A percentile compares a stretch with the other conserved stretches of the same genome.
phyloP scores from a whole-genome alignment of 2,888 invertebrate genomes.

The Cenopis cana region DNA sequence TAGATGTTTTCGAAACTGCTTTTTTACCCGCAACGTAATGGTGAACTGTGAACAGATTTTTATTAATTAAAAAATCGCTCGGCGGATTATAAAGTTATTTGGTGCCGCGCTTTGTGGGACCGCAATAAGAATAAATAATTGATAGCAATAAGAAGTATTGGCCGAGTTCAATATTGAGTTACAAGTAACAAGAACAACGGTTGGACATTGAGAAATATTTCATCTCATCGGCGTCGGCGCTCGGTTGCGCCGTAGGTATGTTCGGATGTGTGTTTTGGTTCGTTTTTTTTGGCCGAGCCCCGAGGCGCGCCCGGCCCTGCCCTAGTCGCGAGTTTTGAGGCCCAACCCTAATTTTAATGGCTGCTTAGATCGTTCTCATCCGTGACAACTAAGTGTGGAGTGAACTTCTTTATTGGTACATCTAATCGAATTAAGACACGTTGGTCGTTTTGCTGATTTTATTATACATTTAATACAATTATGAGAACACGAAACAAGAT shows the following conservation, averaged over 20 bases:
- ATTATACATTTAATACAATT: not conserved
- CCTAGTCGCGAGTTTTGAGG: conserved; percentile 76
- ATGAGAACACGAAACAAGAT: not conserved
- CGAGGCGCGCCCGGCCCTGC: conserved; percentile 77
- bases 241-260: conserved; percentile 72
- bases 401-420: conserved; percentile 49
- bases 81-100: conserved; percentile 45
- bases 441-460: not conserved
- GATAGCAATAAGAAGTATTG: conserved; percentile 58
- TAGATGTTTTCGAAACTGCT: conserved; percentile 57
- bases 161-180: conserved; percentile 72
- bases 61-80: conserved; percentile 46
- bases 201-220: conserved; percentile 80
- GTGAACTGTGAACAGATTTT: conserved; percentile 48
- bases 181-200: conserved; percentile 75
- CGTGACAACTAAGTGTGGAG: conserved; percentile 74
- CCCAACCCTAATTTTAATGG: conserved; percentile 86
- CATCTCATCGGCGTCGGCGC: conserved; percentile 76
- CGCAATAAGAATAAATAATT: conserved; percentile 49
- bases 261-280: conserved; percentile 63
- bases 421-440: not conserved
- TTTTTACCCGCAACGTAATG: conserved; percentile 42
- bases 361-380: conserved; percentile 78
- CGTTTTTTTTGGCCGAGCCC: conserved; percentile 69
- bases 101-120: conserved; percentile 40